Evolutionary conservation across 2,888 invertebrate species (phyloP), one percentile per base, ranked within the genome.

Genomic region (Odontomyia ornata): DNA sequence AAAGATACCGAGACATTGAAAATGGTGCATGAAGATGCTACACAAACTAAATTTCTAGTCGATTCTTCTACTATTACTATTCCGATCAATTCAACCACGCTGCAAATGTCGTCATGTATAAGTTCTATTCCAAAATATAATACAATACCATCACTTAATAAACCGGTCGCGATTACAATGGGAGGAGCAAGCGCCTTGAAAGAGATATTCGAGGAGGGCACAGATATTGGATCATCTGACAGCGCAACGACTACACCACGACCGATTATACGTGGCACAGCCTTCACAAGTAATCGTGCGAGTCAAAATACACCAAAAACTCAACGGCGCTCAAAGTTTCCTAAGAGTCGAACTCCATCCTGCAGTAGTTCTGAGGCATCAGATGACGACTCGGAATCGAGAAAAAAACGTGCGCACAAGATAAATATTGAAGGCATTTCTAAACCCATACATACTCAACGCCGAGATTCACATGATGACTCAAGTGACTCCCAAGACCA

Each of bases 341-440:
- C 92, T 81, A 93, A 93, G 84, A 90, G 90, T 13, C 88, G 93
- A 52, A 93, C 93, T n/a, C 94, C 95, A 5, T 96, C 96, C 75
- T 97, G 97, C 84, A 96, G 96, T 82, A 97, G 96, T 73, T 97
- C 97, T 0, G 97, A 98, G 86, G 94, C 97, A 5, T 96, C 96
- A 78, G 97, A 97, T 85, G 92, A 92, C 82, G 95, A 95, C 83
- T 93, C 93, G 73, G 95, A 95, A 83, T 90, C 91, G 60, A 90
- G 94, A 80, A 95, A 95, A 84, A 94, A 95, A 84, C 89, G 95
- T 75, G 92, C 93, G 15, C 92, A 93, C 79, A 93, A 92, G 83
- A 89, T 93, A 76, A 87, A 88, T 76, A 89, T 93, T 76, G 87
- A 88, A 75, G 89, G 88, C 52, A 89, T 90, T 27, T 89, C 91